Evolutionary conservation across 2,888 invertebrate genomes (phyloP), one percentile per base, ranked within the genome.

Genomic region (Netelia inedita): DNA sequence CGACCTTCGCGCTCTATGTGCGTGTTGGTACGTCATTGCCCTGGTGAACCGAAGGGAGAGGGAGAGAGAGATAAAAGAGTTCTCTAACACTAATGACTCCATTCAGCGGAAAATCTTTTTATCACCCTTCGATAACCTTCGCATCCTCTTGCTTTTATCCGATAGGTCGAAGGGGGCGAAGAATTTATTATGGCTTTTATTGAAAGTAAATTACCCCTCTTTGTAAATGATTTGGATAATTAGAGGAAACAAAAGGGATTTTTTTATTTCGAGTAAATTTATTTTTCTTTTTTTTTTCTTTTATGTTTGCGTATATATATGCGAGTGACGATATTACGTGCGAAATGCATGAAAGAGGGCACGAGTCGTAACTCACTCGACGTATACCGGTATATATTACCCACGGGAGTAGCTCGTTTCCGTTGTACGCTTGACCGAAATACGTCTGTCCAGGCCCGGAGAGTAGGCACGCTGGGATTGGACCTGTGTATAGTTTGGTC

Each of bases 361-460:
- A 72, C 74, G 16, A 65, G 74, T 79, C 83, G 75, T 83, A 83
- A 83, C 75, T 83, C 83, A 83, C 83, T 83, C 74, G 79, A 55
- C 61, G 76, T 73, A 72, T 72, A 71, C 69, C 46, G 53, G 71
- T 72, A 73, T 76, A 66, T 68, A 84, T 84, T 80, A 76, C 83
- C 83, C 83, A 21, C 66, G 80, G 83, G 83, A 80, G 73, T 80
- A 76, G 80, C 83, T 84, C 80, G 83, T 80, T 80, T 84, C 80
- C 80, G 83, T 84, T 84, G 83, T 84, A 80, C 80, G 83, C 83
- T 84, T 84, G 83, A 84, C 83, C 83, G 83, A 84, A 84, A 84
- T 84, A 84, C 83, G 83, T 84, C 80, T 84, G 80, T 84, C 83
- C 83, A 72, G 75, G 61, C 80, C 80, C 55, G 75, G 16, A 21